Conservation (phyloP, 2,113 vertebrate species). For the Symphodus melops region DNA sequence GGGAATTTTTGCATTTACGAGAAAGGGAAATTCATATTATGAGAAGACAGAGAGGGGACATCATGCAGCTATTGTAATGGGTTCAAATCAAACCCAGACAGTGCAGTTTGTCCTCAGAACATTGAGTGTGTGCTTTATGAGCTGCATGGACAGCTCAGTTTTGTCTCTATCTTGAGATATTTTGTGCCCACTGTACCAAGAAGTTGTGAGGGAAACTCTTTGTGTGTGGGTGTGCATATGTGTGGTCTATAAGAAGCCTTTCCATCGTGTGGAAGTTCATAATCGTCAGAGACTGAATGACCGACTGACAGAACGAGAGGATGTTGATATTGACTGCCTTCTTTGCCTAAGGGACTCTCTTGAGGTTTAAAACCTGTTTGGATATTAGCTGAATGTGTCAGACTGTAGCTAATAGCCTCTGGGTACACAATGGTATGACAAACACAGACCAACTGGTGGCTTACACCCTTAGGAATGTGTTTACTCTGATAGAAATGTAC, state of each 20-base stretch:
- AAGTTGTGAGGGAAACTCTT: background rate
- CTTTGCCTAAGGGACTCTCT: slow-evolving; percentile 47
- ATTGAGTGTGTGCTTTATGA: background rate
- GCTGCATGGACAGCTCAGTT: no score
- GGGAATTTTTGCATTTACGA: background rate
- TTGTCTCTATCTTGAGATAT: background rate
- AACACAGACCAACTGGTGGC: background rate
- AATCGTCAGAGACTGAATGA: slow-evolving; percentile 34
- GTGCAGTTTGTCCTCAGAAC: background rate
- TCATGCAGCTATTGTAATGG: no score
- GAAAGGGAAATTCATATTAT: background rate
- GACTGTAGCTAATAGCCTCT: slow-evolving; percentile 61
- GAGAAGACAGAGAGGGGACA: background rate
- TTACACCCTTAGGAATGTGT: slow-evolving; percentile 18
- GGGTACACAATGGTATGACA: slow-evolving; percentile 15
- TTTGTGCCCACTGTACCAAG: background rate
- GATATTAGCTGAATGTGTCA: slow-evolving; percentile 65
- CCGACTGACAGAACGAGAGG: slow-evolving; percentile 38
- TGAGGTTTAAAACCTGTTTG: slow-evolving; percentile 59
- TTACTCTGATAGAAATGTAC: slow-evolving; percentile 36
- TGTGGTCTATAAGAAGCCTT: slow-evolving; percentile 2
- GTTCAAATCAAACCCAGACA: background rate
- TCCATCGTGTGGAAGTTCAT: slow-evolving; percentile 6
- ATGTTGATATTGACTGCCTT: slow-evolving; percentile 52
- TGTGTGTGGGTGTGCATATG: slow-evolving; percentile 2